Evolutionary conservation across 1,140 invertebrate species (phyloP).

Genomic region (Drosophila rufa): DNA sequence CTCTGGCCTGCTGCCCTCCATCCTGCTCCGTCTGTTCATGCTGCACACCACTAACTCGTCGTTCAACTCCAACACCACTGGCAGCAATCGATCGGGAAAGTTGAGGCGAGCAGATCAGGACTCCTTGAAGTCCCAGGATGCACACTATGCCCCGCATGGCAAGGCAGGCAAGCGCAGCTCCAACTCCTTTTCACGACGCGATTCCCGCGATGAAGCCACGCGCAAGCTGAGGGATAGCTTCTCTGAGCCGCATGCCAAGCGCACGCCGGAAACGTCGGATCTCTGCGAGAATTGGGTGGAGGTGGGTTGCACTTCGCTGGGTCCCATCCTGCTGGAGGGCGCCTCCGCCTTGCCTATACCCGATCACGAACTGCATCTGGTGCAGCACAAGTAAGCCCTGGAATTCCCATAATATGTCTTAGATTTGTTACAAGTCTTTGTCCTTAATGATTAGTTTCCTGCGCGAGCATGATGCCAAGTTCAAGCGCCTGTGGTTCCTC

Average conservation of each 20-base stretch:
- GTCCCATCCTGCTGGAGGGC: conserved; percentile 96
- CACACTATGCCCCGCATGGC: conserved; percentile 39
- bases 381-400: conserved; percentile 89
- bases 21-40: conserved; percentile 90
- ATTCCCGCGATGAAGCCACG: conserved; percentile 73
- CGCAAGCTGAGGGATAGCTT: conserved; percentile 73
- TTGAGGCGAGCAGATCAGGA: conserved; percentile 75
- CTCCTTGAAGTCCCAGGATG: conserved; percentile 75
- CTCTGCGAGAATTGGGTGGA: conserved; percentile 94
- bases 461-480: conserved; percentile 94
- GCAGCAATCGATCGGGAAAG: conserved; percentile 80
- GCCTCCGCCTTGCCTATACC: conserved; percentile 92
- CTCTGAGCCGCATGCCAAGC: conserved; percentile 66
- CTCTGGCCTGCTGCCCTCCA: conserved; percentile 93
- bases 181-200: conserved; percentile 77
- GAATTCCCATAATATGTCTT: background rate
- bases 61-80: conserved; percentile 87
- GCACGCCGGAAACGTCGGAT: conserved; percentile 65
- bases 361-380: conserved; percentile 90
- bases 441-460: conserved; percentile 88
- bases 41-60: conserved; percentile 85
- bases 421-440: background rate
- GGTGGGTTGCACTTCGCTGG: conserved; percentile 95
- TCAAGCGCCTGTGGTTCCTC: conserved; percentile 96
- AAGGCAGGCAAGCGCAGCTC: conserved; percentile 75